phyloP scores from a whole-genome alignment of 2,888 invertebrate genomes.

The Hyalella azteca region DNA sequence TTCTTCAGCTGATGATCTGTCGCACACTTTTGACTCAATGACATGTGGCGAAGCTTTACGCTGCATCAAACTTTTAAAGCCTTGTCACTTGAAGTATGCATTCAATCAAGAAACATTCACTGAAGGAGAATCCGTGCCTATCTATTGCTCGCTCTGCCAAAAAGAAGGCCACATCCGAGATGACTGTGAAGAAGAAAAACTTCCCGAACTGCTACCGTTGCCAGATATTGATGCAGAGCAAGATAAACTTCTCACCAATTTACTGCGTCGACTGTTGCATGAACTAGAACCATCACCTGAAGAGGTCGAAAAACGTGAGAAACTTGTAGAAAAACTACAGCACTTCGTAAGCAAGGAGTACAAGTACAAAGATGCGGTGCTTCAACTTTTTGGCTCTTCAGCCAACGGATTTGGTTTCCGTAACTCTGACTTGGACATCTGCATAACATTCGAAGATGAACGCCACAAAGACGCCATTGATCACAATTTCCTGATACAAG shows the following conservation, averaged over 20 bases:
- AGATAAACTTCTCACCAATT: conserved; percentile 61
- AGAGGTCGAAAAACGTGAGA: conserved; percentile 60
- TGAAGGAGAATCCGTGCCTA: conserved; percentile 59
- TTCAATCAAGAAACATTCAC: conserved; percentile 39
- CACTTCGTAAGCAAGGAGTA: conserved; percentile 60
- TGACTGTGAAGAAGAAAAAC: conserved; percentile 66
- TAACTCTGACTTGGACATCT: conserved; percentile 69
- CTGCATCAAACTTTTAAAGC: not conserved
- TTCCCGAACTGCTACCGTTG: conserved; percentile 64
- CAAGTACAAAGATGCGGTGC: conserved; percentile 63
- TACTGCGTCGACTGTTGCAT: conserved; percentile 62
- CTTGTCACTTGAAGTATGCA: not conserved
- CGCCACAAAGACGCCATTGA: conserved; percentile 62
- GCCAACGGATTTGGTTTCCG: conserved; percentile 69
- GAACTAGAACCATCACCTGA: conserved; percentile 53
- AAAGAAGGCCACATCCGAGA: conserved; percentile 66
- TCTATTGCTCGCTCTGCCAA: conserved; percentile 66
- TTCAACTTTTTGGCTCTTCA: conserved; percentile 69
- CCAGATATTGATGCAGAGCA: conserved; percentile 62
- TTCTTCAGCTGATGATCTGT: not conserved
- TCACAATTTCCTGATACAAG: conserved; percentile 62
- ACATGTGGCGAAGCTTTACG: not conserved
- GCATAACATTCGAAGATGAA: conserved; percentile 66
- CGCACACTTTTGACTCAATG: not conserved
- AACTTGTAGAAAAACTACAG: conserved; percentile 63